Conservation (phyloP, 2,797 vertebrate species). For the Xiphorhynchus erythropygius region DNA sequence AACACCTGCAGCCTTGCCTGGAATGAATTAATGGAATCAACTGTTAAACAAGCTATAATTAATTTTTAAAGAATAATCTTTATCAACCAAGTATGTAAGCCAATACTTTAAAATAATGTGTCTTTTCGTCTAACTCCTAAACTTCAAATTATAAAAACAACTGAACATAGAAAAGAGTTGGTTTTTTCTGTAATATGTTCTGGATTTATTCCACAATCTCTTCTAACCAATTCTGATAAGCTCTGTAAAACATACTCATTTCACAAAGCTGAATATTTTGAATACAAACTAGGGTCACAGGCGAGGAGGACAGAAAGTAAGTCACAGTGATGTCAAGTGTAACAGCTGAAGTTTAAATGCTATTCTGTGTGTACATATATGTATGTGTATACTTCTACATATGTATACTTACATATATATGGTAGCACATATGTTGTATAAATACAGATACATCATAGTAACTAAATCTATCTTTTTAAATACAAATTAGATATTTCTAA, state of each 20-base stretch:
- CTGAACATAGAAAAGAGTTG: accelerated
- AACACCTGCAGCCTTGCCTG: neutral
- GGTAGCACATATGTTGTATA: neutral
- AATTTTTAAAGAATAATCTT: neutral
- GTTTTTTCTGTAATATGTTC: neutral
- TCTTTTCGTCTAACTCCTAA: neutral
- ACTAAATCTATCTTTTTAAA: neutral
- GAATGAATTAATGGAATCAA: neutral
- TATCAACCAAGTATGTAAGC: neutral
- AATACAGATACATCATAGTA: neutral
- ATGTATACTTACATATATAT: neutral
- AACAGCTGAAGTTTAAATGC: neutral
- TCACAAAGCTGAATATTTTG: neutral
- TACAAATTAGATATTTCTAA: neutral
- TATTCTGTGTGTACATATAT: neutral
- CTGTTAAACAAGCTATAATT: neutral
- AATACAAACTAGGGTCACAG: neutral
- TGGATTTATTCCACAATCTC: neutral
- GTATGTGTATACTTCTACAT: accelerated
- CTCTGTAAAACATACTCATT: neutral
- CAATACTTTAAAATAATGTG: neutral
- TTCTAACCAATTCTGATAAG: neutral
- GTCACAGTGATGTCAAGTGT: neutral
- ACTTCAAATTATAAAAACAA: neutral
- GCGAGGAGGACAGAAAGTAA: neutral